Base-by-base conservation (phyloP, 2,113 vertebrate species). In the Rhodinocichla rosea region DNA sequence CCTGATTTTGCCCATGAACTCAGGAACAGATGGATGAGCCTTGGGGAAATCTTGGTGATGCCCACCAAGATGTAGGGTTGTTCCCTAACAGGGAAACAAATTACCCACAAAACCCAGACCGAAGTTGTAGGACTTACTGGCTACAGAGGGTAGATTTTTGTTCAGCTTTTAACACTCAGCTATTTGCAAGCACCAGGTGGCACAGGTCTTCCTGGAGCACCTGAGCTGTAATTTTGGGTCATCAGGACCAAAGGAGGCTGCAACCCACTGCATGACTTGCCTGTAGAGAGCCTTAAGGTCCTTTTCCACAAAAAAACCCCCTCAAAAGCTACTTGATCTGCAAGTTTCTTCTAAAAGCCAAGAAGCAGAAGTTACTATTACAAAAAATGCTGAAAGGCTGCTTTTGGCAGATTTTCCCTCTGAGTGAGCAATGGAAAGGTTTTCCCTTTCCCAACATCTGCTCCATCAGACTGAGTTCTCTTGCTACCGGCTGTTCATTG, bases 401-500 rank as follows among this genome's bases (percentile, higher is more conserved):
- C 56, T 95, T 97, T 82, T 14, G 15, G 76, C 79, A 84, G 65
- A 64, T 94, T 94, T 96, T 89, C 64, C 45, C 45, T 84, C 2
- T 64, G 45, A 93, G 68, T 71, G 44, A 83, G 40, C 71, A 81
- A 95, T 89, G 76, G 84, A 95, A 93, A 96, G 26, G 62, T 89
- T 79, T 94, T 92, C 64, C 30, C 22, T 64, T 93, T 75, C 57
- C 57, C 50, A 92, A 60, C 80, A 92, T 93, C 88, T 94, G 93
- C 65, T 94, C 93, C 76, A 71, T 92, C 44, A 89, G n/a, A 35
- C 32, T 24, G 83, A 71, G 47, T 30, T 93, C 52, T 84, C 56
- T 75, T 76, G 80, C 80, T 89, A 7, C 19, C 0, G 60, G 73
- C 57, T 92, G 60, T 50, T 86, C 76, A 53, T 69, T 90, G 44